Evolutionary conservation across 2,113 vertebrate genomes (phyloP).

Genomic region (Hirundichthys speculiger): DNA sequence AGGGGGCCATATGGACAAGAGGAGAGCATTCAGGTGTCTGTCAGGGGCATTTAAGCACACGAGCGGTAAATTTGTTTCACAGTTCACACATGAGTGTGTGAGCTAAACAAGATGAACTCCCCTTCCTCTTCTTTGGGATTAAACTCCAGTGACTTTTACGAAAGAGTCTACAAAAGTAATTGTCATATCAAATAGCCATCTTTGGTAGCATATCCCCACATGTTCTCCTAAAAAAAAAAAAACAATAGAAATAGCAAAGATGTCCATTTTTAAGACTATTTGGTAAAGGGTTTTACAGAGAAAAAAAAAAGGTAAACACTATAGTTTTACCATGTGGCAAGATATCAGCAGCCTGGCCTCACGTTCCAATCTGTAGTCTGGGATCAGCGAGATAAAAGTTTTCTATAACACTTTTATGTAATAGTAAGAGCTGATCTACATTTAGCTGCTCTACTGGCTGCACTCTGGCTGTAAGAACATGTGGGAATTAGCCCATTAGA

Average conservation of each 20-base stretch:
- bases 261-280: too few species aligned
- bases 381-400: constrained; percentile 27
- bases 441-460: constrained; percentile 46
- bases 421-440: constrained; percentile 43
- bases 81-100: constrained; percentile 2
- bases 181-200: constrained; percentile 40
- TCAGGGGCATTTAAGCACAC: constrained; percentile 26
- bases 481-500: constrained; percentile 45
- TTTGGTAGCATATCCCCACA: neutral
- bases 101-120: constrained; percentile 20
- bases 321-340: neutral
- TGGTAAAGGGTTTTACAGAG: too few species aligned
- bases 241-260: too few species aligned
- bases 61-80: constrained; percentile 30
- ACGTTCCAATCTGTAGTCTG: constrained; percentile 54
- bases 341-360: neutral
- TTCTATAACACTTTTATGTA: constrained; percentile 59
- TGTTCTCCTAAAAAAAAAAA: too few species aligned
- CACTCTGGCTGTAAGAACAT: constrained; percentile 23
- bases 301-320: too few species aligned
- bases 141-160: constrained; percentile 20
- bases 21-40: constrained; percentile 27
- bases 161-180: constrained; percentile 32
- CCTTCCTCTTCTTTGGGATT: constrained; percentile 33
- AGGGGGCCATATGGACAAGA: constrained; percentile 34